Base-by-base conservation (phyloP, 2,113 vertebrate genomes). In the Empidonax traillii region DNA sequence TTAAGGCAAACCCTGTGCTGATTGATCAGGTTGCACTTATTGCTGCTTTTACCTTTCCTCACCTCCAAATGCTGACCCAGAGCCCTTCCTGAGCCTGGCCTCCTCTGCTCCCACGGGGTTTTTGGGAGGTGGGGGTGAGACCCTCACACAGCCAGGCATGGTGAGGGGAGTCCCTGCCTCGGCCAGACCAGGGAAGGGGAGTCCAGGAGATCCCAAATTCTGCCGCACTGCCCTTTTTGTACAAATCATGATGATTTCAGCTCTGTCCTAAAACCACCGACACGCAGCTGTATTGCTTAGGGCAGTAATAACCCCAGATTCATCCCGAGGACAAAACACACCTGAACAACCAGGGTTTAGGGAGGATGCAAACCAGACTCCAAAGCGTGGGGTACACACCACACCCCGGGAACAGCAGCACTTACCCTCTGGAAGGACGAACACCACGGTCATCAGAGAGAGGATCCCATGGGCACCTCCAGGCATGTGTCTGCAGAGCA, bases 371-470 rank as follows among this genome's bases (percentile, higher is more conserved):
- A 31, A 7, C 3, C 2, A 0, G 44, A 8, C 10, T 5, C 27
- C 47, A 12, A 14, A 56, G 25, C 33, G 8, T 1, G 0, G 51
- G 47, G 44, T 35, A 37, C 27, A 0, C 3, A 5, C 28, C 6
- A 0, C 59, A 33, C 2, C 77, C 47, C 2, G 2, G 30, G 31
- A 8, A 35, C 39, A 4, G 58, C n/a, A 9, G 84, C 75, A 97
- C 97, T 97, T 85, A 97, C 97, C 97, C 47, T 90, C 22, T 0
- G 97, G 93, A 43, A 97, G 93, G 30, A 97, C 33, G 1, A 92
- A 68, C 22, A 83, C 46, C 58, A 94, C 16, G 0, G 95, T 82
- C 66, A 96, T n/a, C 87, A 97, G 89, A 5, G 90, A 56, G 35
- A 97, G 93, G 61, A 97, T 83, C 73, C 94, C 84, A 9, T 71